phyloP scores from a whole-genome alignment of 2,888 invertebrate genomes.

The Operophtera brumata region DNA sequence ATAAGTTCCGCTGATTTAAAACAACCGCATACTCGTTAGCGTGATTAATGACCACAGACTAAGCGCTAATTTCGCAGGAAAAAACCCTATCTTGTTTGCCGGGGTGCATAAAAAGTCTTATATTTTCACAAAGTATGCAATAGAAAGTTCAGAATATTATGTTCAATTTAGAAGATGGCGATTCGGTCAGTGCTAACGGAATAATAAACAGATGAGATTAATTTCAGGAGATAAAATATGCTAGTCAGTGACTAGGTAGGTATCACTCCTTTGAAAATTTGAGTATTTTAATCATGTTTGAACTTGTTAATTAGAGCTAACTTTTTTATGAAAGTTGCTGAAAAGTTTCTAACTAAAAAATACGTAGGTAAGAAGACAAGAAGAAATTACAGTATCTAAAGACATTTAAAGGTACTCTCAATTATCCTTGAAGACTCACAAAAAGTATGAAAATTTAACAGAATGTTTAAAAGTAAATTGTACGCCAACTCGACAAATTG shows the following conservation, averaged over 20 bases:
- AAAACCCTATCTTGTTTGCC: conserved; percentile 31
- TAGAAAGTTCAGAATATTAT: conserved; percentile 33
- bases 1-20: conserved; percentile 35
- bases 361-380: no score
- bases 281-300: conserved; percentile 7
- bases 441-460: no score
- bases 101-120: conserved; percentile 28
- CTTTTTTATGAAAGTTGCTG: neutral
- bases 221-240: conserved; percentile 36
- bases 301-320: conserved; percentile 3
- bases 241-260: conserved; percentile 27
- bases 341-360: neutral
- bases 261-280: neutral
- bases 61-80: conserved; percentile 58
- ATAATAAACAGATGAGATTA: conserved; percentile 50
- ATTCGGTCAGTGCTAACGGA: conserved; percentile 39
- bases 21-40: conserved; percentile 53
- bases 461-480: no score
- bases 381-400: no score
- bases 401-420: no score
- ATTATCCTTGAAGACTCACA: no score
- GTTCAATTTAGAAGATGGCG: conserved; percentile 42
- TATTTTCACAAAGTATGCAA: conserved; percentile 42
- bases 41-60: conserved; percentile 66
- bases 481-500: conserved; percentile 4